Base-by-base conservation (phyloP, 2,888 invertebrate species). In the Pseudococcus jackbeardsleyi region DNA sequence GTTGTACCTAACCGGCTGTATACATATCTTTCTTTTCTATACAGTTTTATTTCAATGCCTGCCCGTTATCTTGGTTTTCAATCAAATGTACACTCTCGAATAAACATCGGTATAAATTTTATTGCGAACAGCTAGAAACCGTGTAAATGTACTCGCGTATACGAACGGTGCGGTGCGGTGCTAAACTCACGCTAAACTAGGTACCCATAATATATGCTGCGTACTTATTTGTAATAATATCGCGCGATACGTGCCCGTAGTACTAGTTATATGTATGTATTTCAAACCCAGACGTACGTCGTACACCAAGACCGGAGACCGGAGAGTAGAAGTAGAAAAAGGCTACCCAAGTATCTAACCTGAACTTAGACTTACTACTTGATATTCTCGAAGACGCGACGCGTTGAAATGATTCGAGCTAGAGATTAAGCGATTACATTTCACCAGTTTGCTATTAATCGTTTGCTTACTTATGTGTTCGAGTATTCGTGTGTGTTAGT, bases 361-460 rank as follows among this genome's bases (percentile, higher is more conserved):
- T 12, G 17, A 15, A 54, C 17, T 2, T 54, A 5, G 59, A 59
- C 59, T 19, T 59, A 19, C 19, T 59, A 19, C 59, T n/a, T 19
- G 59, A 19, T 59, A 59, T 59, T 33, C 26, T 59, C 59, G 72
- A 33, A 33, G 33, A 72, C 72, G 26, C 4, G 79, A 72, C 26
- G 68, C 48, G 50, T 46, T 84, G 15, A 85, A 54, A 39, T 33
- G 59, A 59, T 54, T 26, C 54, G 22, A 59, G 15, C 4, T 17
- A n/a, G 15, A 54, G 85, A 85, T 85, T 85, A 85, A 54, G 33
- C 19, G 19, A 85, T 85, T 54, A 85, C 59, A 54, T 54, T 50
- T 85, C 54, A 85, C 85, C 42, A n/a, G 85, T 54, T 85, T 54
- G 85, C 3, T 33, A 33, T 85, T 85, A 19, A 42, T 79, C 79